Conservation (phyloP, 35 echinoderm and acorn worm genomes). For the Lytechinus variegatus region DNA sequence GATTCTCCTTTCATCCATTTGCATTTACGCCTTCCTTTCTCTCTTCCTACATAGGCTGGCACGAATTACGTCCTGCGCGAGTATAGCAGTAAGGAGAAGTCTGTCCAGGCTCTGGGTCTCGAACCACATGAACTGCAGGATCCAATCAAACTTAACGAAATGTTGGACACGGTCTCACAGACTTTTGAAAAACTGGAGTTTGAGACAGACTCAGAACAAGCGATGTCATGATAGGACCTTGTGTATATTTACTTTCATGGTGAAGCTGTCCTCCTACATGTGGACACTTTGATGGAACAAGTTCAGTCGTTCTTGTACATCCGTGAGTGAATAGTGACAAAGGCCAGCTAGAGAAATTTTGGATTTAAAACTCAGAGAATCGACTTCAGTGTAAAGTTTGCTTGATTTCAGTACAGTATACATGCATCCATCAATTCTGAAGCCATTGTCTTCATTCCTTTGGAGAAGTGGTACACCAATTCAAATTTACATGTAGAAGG, state of each 20-base stretch:
- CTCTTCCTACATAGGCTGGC: constrained; percentile 66
- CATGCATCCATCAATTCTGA: no score
- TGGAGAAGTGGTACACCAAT: no score
- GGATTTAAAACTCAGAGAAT: no score
- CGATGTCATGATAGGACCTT: not conserved
- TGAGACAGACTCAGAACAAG: not conserved
- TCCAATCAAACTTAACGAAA: constrained; percentile 59
- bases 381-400: no score
- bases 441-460: no score
- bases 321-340: no score
- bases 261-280: not conserved
- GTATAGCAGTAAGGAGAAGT: constrained; percentile 88
- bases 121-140: constrained; percentile 63
- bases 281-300: not conserved
- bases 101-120: constrained; percentile 65
- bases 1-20: not conserved
- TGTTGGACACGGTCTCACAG: constrained; percentile 59
- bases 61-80: constrained; percentile 88
- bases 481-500: no score
- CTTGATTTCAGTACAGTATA: no score
- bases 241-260: not conserved
- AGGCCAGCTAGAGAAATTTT: no score
- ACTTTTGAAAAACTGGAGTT: constrained; percentile 55
- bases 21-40: not conserved
- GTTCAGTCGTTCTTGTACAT: not conserved